Percentiles rank a stretch among this genome's conserved stretches.
Conservation (phyloP, 2,113 vertebrate species). For the Pan troglodytes region DNA sequence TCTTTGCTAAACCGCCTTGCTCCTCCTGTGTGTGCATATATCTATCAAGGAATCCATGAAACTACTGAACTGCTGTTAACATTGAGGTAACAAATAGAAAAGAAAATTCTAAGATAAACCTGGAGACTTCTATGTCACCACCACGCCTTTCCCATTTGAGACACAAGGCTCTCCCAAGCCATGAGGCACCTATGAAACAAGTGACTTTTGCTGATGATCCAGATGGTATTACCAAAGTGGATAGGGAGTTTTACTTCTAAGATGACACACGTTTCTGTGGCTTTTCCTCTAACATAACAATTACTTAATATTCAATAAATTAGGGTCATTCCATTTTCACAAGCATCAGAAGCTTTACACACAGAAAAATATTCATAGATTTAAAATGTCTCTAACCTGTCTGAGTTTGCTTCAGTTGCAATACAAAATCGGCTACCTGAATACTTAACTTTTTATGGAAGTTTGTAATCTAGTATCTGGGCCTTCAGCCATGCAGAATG, state of each 20-base stretch:
- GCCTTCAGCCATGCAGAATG: too few species aligned
- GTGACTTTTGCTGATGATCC: not conserved
- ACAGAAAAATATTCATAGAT: not conserved
- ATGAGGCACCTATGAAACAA: not conserved
- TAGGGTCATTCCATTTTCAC: not conserved
- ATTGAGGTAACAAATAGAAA: not conserved
- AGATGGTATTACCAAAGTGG: not conserved
- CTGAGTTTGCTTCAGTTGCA: conserved; percentile 85
- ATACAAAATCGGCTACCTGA: too few species aligned
- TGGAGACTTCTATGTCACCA: not conserved
- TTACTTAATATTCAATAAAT: not conserved
- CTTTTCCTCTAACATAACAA: too few species aligned
- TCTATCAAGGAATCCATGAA: too few species aligned
- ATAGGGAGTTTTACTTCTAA: not conserved
- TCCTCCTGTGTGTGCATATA: too few species aligned
- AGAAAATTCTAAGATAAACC: not conserved
- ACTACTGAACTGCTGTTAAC: not conserved
- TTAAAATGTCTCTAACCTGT: conserved; percentile 85
- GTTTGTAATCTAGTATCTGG: too few species aligned
- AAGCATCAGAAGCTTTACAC: not conserved
- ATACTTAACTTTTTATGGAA: too few species aligned
- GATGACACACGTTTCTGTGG: not conserved
- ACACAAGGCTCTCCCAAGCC: not conserved
- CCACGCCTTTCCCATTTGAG: not conserved
- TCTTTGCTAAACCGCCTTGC: too few species aligned